Conservation (phyloP, 2,113 vertebrate genomes). For the Leptosomus discolor region DNA sequence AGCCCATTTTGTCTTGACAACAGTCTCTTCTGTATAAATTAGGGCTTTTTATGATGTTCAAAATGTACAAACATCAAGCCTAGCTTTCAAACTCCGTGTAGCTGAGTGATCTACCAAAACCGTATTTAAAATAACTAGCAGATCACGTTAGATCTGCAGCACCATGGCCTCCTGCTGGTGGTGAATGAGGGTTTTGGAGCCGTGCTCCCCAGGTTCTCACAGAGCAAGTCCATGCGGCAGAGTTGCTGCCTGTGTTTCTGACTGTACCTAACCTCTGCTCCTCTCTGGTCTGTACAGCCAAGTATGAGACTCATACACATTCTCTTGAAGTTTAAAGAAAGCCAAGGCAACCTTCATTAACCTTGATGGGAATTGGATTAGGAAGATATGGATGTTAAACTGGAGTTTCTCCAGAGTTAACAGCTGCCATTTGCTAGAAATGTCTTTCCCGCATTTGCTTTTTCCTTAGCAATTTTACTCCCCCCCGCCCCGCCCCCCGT, state of each 20-base stretch:
- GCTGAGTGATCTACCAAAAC: background rate
- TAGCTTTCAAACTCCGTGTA: background rate
- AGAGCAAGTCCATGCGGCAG: fast-evolving
- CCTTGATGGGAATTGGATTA: background rate
- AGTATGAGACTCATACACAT: fast-evolving
- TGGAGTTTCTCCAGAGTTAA: background rate
- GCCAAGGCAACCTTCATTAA: background rate
- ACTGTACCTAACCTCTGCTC: background rate
- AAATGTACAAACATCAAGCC: background rate
- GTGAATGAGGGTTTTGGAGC: background rate
- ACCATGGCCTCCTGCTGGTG: fast-evolving
- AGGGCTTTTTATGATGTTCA: background rate
- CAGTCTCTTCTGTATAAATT: background rate
- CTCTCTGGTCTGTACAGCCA: fast-evolving
- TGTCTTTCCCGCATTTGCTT: background rate
- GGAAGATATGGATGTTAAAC: background rate
- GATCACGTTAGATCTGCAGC: background rate
- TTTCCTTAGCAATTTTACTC: background rate
- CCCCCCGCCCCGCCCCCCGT: fast-evolving
- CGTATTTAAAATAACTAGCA: background rate
- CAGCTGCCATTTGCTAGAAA: background rate
- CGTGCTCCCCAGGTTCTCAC: fast-evolving
- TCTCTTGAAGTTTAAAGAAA: background rate
- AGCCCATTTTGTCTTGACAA: background rate
- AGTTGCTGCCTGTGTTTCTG: background rate